phyloP scores from a whole-genome alignment of 2,113 vertebrate genomes.

The Psittacus erithacus region DNA sequence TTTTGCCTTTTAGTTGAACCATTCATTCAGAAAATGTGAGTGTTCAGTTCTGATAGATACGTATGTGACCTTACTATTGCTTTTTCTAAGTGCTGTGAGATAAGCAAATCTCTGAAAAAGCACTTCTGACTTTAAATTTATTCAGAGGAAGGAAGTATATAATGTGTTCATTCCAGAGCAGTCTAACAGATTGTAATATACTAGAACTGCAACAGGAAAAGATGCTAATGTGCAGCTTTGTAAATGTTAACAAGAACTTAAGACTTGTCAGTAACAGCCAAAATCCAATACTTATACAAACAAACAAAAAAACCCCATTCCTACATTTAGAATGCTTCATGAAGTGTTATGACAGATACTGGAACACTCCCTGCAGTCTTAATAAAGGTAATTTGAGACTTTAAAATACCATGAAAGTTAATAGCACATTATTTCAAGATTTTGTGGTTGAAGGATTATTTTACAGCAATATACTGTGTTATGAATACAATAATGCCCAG shows the following conservation, averaged over 20 bases:
- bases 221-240: not conserved
- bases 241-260: not conserved
- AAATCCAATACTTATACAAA: not conserved
- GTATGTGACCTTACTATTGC: too few relatives aligned
- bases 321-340: not conserved
- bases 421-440: not conserved
- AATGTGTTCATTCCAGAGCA: slow-evolving; percentile 11
- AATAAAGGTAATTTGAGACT: not conserved
- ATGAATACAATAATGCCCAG: not conserved
- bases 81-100: not conserved
- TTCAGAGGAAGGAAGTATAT: not conserved
- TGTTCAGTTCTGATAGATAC: not conserved
- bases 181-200: not conserved
- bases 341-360: not conserved
- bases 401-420: not conserved
- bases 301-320: not conserved
- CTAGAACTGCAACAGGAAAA: not conserved
- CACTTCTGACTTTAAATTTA: not conserved
- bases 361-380: not conserved
- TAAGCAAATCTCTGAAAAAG: not conserved
- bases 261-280: not conserved
- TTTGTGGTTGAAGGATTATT: not conserved
- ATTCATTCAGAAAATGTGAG: not conserved
- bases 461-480: not conserved
- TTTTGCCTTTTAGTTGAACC: not conserved